Percentiles rank a stretch among this genome's conserved stretches.
Conservation (phyloP, 1,140 invertebrate species). For the Condylostylus longicornis region DNA sequence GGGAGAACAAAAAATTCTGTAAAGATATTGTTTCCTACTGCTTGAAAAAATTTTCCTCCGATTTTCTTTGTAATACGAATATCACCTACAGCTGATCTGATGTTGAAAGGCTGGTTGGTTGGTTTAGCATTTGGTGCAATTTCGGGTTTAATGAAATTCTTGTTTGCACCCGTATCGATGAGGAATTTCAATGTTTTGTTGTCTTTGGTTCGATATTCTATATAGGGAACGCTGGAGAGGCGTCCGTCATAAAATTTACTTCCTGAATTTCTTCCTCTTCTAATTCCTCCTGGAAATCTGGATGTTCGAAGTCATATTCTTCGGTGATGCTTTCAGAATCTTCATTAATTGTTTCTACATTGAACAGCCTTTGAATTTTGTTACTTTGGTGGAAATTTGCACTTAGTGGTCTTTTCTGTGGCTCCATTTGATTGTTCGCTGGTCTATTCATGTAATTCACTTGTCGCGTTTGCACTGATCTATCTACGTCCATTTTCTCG, state of each 20-base stretch:
- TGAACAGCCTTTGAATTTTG: neutral
- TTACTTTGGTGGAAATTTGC: neutral
- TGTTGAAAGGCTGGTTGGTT: neutral
- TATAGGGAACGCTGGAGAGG: constrained; percentile 13
- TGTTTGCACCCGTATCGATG: constrained; percentile 8
- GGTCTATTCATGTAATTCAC: constrained; percentile 11
- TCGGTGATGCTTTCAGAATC: constrained; percentile 1
- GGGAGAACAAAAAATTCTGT: constrained; percentile 6
- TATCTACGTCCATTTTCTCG: constrained; percentile 10
- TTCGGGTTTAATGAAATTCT: constrained; percentile 1
- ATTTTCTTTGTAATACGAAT: constrained; percentile 3
- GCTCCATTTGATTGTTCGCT: neutral
- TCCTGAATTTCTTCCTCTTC: constrained; percentile 1
- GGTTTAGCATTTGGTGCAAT: neutral
- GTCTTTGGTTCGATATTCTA: constrained; percentile 8
- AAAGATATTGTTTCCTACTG: neutral
- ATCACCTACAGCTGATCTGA: constrained; percentile 1
- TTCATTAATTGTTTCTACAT: constrained; percentile 1
- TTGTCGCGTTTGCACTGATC: constrained; percentile 4
- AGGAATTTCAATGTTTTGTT: constrained; percentile 7
- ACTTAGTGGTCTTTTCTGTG: constrained; percentile 2
- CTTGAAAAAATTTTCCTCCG: constrained; percentile 5
- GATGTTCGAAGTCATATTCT: constrained; percentile 3
- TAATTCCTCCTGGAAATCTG: constrained; percentile 3
- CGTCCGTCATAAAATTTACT: constrained; percentile 12